Evolutionary conservation across 2,113 vertebrate species (phyloP), one percentile per base, ranked within the genome.

Genomic region (Riparia riparia): DNA sequence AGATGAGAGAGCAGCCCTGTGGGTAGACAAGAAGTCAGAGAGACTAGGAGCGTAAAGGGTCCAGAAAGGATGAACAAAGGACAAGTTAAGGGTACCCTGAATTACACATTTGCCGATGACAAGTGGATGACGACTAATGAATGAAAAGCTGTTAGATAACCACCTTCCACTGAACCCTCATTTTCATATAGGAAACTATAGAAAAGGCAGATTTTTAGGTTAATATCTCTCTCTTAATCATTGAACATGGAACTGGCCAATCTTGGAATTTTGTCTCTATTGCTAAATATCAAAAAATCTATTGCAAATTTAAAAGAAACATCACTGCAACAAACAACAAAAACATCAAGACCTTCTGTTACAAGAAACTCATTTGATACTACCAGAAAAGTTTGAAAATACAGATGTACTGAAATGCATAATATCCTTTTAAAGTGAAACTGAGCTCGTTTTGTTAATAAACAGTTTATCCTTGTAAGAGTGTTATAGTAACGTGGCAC

Each of bases 141-240:
- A 97, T 82, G 63, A 95, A 97, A 95, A 93, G 37, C 44, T 80
- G 17, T 84, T 86, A 82, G 47, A 64, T 37, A 94, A 57, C 19
- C 13, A 12, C 65, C 28, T 90, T 91, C 71, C 45, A 78, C 20
- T 82, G 41, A 89, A 71, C 76, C 13, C 34, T 34, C 29, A 57
- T 74, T 77, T 50, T 85, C 47, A 37, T 53, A 39, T 4, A 73
- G 50, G 20, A 88, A 92, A 49, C 20, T 79, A 54, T 66, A 80
- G 61, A 42, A 91, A 89, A 88, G 58, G 14, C 32, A 93, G 41
- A 45, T 72, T 37, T 89, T 88, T 42, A 79, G 50, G 29, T 84
- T 78, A 73, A 95, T 86, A 66, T 45, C 37, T 85, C 14, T 80
- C 17, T 80, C 29, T 78, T 19, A 72, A 64, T 65, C 39, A 72